Percentiles rank a stretch among this genome's conserved stretches.
These are phyloP conservation scores for Troilus luridus DNA, from an alignment of 2,888 invertebrate genomes.

Conservation along the genomic window DNA sequence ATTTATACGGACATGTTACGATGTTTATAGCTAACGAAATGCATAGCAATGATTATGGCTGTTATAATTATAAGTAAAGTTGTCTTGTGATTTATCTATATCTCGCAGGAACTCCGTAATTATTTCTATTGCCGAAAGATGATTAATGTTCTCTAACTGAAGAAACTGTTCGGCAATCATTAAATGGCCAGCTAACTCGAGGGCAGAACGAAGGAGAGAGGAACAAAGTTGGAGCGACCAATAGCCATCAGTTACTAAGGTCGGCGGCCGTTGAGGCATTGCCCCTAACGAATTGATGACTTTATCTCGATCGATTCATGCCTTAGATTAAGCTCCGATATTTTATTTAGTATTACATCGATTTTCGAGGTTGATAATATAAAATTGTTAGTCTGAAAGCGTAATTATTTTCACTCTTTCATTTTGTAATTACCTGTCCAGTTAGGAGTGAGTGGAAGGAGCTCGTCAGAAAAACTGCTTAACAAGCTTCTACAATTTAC, in stretches of 20 bases:
- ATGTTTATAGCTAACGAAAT: no score
- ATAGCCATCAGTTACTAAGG: not conserved
- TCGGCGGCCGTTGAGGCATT: not conserved
- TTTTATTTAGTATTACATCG: not conserved
- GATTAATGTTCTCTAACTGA: not conserved
- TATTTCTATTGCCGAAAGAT: not conserved
- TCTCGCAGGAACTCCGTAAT: not conserved
- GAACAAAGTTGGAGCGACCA: not conserved
- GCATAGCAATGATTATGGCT: no score
- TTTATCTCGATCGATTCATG: not conserved
- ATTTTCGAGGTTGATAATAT: not conserved
- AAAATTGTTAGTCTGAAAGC: not conserved
- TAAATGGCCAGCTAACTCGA: not conserved
- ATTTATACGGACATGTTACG: no score
- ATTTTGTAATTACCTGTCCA: no score
- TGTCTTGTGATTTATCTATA: not conserved
- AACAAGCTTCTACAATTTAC: no score
- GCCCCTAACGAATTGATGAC: not conserved
- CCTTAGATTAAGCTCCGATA: not conserved
- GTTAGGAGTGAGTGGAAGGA: no score
- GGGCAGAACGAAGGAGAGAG: not conserved
- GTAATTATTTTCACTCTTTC: no score
- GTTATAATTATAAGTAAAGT: no score
- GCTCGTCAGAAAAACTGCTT: no score
- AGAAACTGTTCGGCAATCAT: not conserved